These are phyloP conservation scores for Drosophila insularis DNA, from an alignment of 1,140 invertebrate genomes.

Conservation along the genomic window DNA sequence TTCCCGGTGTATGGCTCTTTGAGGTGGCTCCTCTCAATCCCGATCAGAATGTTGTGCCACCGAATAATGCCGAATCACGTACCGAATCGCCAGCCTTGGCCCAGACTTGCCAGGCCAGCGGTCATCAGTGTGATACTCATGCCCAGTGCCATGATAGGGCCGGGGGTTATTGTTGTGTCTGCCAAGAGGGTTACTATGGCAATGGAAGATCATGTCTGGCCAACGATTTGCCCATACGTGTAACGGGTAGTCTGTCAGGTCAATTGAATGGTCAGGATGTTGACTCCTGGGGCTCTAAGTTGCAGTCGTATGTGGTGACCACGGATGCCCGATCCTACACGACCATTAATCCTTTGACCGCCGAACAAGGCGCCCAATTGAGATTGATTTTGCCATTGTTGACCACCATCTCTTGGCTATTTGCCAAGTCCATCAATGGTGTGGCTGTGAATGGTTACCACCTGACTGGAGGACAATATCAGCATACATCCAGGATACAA, in stretches of 20 bases:
- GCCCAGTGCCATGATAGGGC: constrained; percentile 92
- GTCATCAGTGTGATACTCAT: constrained; percentile 89
- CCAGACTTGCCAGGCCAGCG: constrained; percentile 84
- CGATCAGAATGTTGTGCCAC: constrained; percentile 86
- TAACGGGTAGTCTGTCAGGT: constrained; percentile 93
- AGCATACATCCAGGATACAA: constrained; percentile 89
- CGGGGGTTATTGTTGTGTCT: constrained; percentile 94
- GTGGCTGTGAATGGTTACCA: constrained; percentile 92
- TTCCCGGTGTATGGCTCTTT: constrained; percentile 93
- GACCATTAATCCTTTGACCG: constrained; percentile 91
- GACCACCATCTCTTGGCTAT: constrained; percentile 93
- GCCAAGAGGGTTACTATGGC: constrained; percentile 91
- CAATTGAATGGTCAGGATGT: constrained; percentile 90
- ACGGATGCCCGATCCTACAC: constrained; percentile 95
- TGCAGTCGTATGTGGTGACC: constrained; percentile 96
- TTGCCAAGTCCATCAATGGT: constrained; percentile 89
- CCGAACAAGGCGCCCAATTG: constrained; percentile 89
- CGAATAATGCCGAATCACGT: constrained; percentile 85
- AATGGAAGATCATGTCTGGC: constrained; percentile 95
- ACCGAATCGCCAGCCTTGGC: constrained; percentile 80
- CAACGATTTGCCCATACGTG: constrained; percentile 90
- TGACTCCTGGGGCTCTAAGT: constrained; percentile 86
- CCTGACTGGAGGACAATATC: constrained; percentile 91
- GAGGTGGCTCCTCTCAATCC: constrained; percentile 87
- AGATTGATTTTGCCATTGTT: constrained; percentile 89